Base-by-base conservation (phyloP, 2,888 invertebrate species). In the Himalopsyche anomala region DNA sequence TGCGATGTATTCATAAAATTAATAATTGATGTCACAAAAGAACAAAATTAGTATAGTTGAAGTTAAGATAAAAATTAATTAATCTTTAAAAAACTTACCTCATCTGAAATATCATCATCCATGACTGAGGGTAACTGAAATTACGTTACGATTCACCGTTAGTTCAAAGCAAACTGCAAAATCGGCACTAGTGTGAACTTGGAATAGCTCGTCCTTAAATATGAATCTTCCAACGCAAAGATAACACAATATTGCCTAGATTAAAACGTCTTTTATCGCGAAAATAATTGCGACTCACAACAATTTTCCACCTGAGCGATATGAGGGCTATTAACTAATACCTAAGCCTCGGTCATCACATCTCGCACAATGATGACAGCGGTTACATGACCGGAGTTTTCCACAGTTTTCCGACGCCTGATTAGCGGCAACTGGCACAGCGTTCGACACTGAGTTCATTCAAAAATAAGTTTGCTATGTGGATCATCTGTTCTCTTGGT, bases 31-130 rank as follows among this genome's bases (percentile, higher is more conserved):
- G 5, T 62, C 19, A 28, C 19, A 28, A 15, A 74, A 36, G 5
- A 28, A 36, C n/a, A 74, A 4, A 38, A 15, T 28, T 6, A 69
- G 9, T 69, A 36, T 28, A 36, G 69, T 36, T 69, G 28, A 36
- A 28, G n/a, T 3, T 28, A 28, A 36, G 28, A 36, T 36, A 28
- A 8, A 11, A 74, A 38, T n/a, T 15, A 51, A 15, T 51, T 4
- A 12, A 51, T 15, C 3, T 0, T 15, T 4, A 45, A 81, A 3
- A 17, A 17, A 83, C 86, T 84, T 38, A 86, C 86, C 86, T 86
- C 86, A 19, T 84, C 81, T n/a, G 81, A 17, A 62, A 84, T 84
- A 51, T 83, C 83, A 28, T 86, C 86, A 51, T 86, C 84, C 86
- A 86, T 86, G n/a, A 36, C 51, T 69, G 28, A 17, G 83, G 28